Conservation (phyloP, 2,113 vertebrate species). For the Anoplopoma fimbria region DNA sequence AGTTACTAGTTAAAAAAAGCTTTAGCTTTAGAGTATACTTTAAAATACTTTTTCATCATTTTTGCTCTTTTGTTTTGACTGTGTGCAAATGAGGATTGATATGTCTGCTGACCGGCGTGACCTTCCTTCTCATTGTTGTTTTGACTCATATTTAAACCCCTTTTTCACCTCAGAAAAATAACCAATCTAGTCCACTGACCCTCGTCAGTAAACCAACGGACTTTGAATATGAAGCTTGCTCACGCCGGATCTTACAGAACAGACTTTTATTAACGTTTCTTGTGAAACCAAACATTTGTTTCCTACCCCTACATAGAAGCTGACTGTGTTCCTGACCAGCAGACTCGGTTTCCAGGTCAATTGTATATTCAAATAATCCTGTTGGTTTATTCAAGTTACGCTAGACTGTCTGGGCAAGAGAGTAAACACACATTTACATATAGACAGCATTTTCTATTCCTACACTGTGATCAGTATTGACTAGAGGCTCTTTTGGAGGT, state of each 20-base stretch:
- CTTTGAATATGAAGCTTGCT: not conserved
- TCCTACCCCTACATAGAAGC: not conserved
- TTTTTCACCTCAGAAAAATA: slow-evolving; percentile 21
- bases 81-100: slow-evolving; percentile 17
- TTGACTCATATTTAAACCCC: slow-evolving; percentile 21
- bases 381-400: slow-evolving; percentile 6
- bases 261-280: not conserved
- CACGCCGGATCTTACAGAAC: slow-evolving; percentile 1
- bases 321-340: not conserved
- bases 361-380: slow-evolving; percentile 27
- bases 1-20: not conserved
- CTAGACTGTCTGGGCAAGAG: slow-evolving; percentile 1
- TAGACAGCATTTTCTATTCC: slow-evolving; percentile 52
- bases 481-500: not conserved
- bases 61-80: slow-evolving; percentile 11
- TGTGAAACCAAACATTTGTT: slow-evolving; percentile 22
- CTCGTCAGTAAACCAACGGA: not conserved
- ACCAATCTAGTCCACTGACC: slow-evolving; percentile 15
- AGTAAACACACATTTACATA: slow-evolving; percentile 67
- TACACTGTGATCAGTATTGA: not conserved
- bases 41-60: not conserved
- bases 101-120: not conserved
- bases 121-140: slow-evolving; percentile 26
- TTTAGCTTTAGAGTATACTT: not conserved
- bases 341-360: slow-evolving; percentile 11